Evolutionary conservation across 2,888 invertebrate species (phyloP).

Genomic region (Schizotus pectinicornis): DNA sequence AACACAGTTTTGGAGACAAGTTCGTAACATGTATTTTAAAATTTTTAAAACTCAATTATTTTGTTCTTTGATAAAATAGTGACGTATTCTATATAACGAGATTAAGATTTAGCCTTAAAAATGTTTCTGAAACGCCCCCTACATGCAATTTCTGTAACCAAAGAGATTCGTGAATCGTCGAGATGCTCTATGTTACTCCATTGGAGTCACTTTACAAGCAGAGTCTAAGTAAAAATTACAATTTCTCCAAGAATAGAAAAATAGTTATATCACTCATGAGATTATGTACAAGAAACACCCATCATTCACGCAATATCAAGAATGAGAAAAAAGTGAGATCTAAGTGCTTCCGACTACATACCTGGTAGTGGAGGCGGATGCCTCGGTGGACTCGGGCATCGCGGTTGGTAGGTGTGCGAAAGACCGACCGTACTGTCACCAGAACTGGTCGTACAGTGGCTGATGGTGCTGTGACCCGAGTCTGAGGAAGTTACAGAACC

Average conservation of each 20-base stretch:
- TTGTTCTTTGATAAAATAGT: too few relatives aligned
- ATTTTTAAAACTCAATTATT: too few relatives aligned
- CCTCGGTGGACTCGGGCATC: slow-evolving; percentile 55
- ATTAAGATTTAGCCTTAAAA: too few relatives aligned
- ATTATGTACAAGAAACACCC: not conserved
- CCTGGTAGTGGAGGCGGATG: slow-evolving; percentile 55
- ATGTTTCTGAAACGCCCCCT: too few relatives aligned
- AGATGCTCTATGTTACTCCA: too few relatives aligned
- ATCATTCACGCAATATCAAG: not conserved
- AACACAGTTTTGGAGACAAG: not conserved
- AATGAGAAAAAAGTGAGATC: too few relatives aligned
- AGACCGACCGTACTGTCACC: slow-evolving; percentile 53
- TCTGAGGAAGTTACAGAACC: slow-evolving; percentile 93
- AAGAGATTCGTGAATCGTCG: too few relatives aligned
- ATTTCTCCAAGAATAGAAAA: not conserved
- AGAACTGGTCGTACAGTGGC: slow-evolving; percentile 65
- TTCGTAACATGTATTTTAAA: too few relatives aligned
- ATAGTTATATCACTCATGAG: not conserved
- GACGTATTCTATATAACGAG: too few relatives aligned
- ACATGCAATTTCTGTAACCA: too few relatives aligned
- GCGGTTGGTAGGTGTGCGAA: slow-evolving; percentile 49
- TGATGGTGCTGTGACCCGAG: slow-evolving; percentile 83
- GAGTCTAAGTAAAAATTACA: not conserved
- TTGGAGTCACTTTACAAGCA: too few relatives aligned
- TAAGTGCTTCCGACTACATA: slow-evolving; percentile 41